A percentile compares a stretch with the other conserved stretches of the same genome.
Conservation (phyloP, 2,888 invertebrate species). For the Mechanitis mazaeus region DNA sequence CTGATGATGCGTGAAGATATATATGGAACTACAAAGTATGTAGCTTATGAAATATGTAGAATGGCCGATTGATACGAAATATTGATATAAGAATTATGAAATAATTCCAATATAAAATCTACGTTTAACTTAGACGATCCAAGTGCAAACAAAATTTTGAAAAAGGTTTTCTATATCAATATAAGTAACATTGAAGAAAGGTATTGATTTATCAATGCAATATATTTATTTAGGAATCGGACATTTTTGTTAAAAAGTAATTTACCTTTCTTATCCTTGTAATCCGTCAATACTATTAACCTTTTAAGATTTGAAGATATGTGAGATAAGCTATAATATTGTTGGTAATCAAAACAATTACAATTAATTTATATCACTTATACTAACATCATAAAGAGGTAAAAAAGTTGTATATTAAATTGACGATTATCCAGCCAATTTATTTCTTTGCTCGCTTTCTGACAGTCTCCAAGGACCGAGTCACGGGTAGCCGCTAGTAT, state of each 20-base stretch:
- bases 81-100: too few relatives aligned
- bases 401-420: too few relatives aligned
- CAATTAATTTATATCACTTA: too few relatives aligned
- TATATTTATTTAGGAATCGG: neutral
- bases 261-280: slow-evolving; percentile 1
- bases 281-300: neutral
- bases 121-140: neutral
- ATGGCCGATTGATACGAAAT: neutral
- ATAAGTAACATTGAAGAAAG: neutral
- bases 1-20: slow-evolving; percentile 26
- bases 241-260: slow-evolving; percentile 4
- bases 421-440: too few relatives aligned
- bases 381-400: too few relatives aligned
- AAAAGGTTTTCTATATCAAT: neutral
- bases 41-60: slow-evolving; percentile 1
- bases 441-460: too few relatives aligned
- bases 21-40: slow-evolving; percentile 17
- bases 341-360: too few relatives aligned
- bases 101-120: too few relatives aligned
- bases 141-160: neutral
- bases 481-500: too few relatives aligned
- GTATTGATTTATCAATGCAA: neutral
- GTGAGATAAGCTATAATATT: too few relatives aligned
- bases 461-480: too few relatives aligned
- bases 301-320: too few relatives aligned